These are phyloP conservation scores for Charanyca ferruginea DNA, from an alignment of 2,888 invertebrate species.

Conservation along the genomic window DNA sequence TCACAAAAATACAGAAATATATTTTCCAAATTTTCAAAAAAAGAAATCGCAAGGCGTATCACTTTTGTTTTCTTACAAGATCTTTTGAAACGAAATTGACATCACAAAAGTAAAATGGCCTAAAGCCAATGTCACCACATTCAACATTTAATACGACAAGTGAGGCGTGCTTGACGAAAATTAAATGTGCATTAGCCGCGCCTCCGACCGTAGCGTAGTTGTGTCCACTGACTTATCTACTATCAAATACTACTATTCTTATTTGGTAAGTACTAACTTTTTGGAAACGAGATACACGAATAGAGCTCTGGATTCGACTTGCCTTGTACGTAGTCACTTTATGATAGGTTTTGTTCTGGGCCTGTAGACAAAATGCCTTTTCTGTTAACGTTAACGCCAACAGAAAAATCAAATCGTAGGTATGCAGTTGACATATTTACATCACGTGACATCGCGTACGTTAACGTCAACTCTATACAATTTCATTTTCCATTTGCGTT, in stretches of 20 bases:
- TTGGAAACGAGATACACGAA: constrained; percentile 2
- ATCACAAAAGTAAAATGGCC: background rate
- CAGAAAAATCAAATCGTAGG: too few relatives aligned
- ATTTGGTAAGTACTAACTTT: background rate
- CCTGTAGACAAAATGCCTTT: too few relatives aligned
- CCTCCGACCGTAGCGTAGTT: constrained; percentile 52
- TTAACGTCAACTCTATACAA: too few relatives aligned
- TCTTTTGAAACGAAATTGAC: background rate
- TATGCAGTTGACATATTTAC: too few relatives aligned
- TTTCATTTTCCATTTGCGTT: too few relatives aligned
- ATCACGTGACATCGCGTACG: too few relatives aligned
- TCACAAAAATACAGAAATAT: too few relatives aligned
- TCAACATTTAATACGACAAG: constrained; percentile 52
- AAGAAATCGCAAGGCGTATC: too few relatives aligned
- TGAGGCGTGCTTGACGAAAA: constrained; percentile 60
- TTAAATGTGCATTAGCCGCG: constrained; percentile 66
- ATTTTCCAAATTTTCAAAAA: background rate
- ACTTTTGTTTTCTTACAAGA: too few relatives aligned
- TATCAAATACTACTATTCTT: background rate
- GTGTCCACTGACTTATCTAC: constrained; percentile 5
- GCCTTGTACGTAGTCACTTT: background rate
- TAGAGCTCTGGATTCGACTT: background rate
- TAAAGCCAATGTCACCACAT: constrained; percentile 9
- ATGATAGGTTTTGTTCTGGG: too few relatives aligned
- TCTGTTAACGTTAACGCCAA: too few relatives aligned